A percentile compares a stretch with the other conserved stretches of the same genome.
Evolutionary conservation across 2,888 invertebrate species (phyloP).

Genomic region (Smittia aterrima): DNA sequence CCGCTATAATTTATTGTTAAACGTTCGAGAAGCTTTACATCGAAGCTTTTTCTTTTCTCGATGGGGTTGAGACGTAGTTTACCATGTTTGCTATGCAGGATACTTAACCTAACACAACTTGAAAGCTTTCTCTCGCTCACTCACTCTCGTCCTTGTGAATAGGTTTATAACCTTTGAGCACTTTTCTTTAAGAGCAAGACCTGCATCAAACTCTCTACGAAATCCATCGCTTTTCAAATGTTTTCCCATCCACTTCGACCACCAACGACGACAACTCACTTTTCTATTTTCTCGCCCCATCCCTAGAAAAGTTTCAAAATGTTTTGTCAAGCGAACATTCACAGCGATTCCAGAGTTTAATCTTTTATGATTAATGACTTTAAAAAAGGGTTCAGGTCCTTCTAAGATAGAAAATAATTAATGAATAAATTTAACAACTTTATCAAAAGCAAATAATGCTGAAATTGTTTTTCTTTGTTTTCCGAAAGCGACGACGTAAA

Average conservation of each 20-base stretch:
- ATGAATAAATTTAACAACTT: conserved; percentile 33
- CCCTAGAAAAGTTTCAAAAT: neutral
- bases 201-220: neutral
- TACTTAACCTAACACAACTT: neutral
- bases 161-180: neutral
- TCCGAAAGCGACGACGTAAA: neutral
- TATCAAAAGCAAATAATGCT: conserved; percentile 26
- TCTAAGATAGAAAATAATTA: conserved; percentile 24
- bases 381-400: conserved; percentile 12
- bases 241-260: too few relatives aligned
- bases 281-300: too few relatives aligned
- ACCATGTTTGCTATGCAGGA: too few relatives aligned
- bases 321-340: neutral
- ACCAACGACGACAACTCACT: too few relatives aligned
- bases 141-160: neutral
- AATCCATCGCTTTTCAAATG: neutral
- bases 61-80: too few relatives aligned
- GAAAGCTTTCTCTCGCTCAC: neutral
- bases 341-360: neutral
- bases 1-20: neutral
- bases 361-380: conserved; percentile 32
- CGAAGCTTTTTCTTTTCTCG: neutral
- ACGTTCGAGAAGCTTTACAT: neutral
- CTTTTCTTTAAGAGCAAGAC: neutral
- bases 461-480: neutral